Evolutionary conservation across 2,113 vertebrate genomes (phyloP), one percentile per base, ranked within the genome.

Genomic region (Bubo blakistoni): DNA sequence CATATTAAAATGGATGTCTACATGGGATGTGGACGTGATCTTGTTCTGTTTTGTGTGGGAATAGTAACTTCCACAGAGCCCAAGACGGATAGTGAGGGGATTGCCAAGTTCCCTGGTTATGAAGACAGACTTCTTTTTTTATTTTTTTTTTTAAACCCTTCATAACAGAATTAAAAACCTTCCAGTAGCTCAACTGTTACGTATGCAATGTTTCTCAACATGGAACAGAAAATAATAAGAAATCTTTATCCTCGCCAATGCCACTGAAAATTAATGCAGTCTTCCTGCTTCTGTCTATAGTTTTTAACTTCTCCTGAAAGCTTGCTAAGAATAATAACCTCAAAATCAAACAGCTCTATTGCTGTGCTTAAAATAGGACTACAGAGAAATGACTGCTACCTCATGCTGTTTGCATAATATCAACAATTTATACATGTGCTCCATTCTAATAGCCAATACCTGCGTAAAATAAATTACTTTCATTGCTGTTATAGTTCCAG

Each of bases 351-450:
- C 74, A 82, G n/a, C 30, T 91, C 47, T 66, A 21, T 61, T 84
- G 49, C 78, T 79, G 15, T 80, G 34, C 88, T 94, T 86, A 88
- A 94, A 95, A 90, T 36, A 84, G 54, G 44, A 49, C 46, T 79
- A 84, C 16, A 71, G 79, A 58, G 34, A 61, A 95, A 87, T 30
- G 42, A 70, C 73, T 86, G 78, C 78, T 87, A 70, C 65, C 25
- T 79, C 82, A 65, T 18, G 61, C 58, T 78, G 55, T 55, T 92
- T 87, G 52, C 69, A 69, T 94, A 95, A 79, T 65, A 89, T 66
- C 88, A 96, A 97, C 87, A 87, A 83, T 92, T 92, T 80, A 86
- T 67, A 81, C 67, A 71, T 13, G 8, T 88, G 18, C n/a, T 87
- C 62, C 44, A 59, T 90, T 92, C 63, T 76, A 78, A 70, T 32